Evolutionary conservation across 2,113 vertebrate genomes (phyloP), one percentile per base, ranked within the genome.

Genomic region (Silurus asotus): DNA sequence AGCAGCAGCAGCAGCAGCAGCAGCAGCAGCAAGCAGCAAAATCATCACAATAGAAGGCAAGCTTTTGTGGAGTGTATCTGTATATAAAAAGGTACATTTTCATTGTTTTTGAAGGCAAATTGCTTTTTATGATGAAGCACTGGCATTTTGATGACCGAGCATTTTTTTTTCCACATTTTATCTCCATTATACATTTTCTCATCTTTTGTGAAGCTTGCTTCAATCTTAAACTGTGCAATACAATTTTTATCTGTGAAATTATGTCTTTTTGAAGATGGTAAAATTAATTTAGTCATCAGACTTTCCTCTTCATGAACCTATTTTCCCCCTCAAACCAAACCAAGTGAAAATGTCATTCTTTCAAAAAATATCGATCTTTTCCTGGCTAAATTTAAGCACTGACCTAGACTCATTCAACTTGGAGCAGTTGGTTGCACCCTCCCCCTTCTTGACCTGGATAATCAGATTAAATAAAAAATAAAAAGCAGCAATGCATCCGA

Each of bases 81-180:
- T 89, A 83, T 77, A n/a, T 89, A 67, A 91, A 90, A 92, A 94
- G 92, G 94, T 93, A 93, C 48, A 37, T 84, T 85, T 85, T 90
- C 61, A 53, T 84, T 82, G 48, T 37, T 80, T 70, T 83, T 62
- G 20, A 56, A 58, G 51, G 19, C 56, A 84, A 67, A 62, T 45
- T 28, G 14, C n/a, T 23, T 25, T 55, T 76, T 48, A 56, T 64
- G 81, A 90, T 90, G 62, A 78, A 77, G 19, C 20, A 67, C 83
- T 62, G 83, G 81, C n/a, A 70, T 59, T 86, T 0, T 13, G 37
- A 20, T 13, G 58, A 56, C n/a, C 9, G 11, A 80, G 48, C 19
- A 69, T 55, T 55, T 83, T 55, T 6, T 37, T 37, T 37, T 37
- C n/a, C n/a, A 83, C 28, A 20, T 56, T 58, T 55, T 45, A 20